Conservation (phyloP, 2,113 vertebrate genomes). For the Rostratula benghalensis region DNA sequence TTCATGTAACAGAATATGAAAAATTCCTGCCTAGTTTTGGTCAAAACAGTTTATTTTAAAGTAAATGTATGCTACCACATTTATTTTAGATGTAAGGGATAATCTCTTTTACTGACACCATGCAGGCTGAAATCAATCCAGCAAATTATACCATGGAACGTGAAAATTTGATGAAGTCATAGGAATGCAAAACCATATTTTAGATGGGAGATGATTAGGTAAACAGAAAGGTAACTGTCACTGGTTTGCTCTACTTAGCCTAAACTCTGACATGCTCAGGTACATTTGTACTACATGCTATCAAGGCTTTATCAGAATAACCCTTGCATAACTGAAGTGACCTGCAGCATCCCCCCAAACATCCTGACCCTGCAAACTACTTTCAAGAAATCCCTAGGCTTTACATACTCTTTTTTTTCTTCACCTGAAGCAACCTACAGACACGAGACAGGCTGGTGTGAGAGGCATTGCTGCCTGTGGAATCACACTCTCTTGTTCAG, state of each 20-base stretch:
- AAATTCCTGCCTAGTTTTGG: slow-evolving; percentile 4
- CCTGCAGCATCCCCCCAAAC: not conserved
- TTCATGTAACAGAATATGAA: not conserved
- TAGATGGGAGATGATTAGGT: not conserved
- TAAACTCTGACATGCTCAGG: not conserved
- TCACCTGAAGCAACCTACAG: not conserved
- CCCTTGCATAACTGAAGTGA: not conserved
- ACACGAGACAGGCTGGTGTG: not conserved
- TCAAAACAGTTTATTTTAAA: slow-evolving; percentile 27
- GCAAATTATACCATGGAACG: not conserved
- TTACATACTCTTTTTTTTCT: not conserved
- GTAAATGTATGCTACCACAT: not conserved
- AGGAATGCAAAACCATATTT: not conserved
- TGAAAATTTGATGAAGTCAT: not conserved
- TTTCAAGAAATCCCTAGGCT: not conserved
- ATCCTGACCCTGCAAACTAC: not conserved
- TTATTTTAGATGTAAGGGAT: not conserved
- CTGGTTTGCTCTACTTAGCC: not conserved
- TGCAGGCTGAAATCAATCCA: not conserved
- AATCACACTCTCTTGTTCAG: rapidly evolving
- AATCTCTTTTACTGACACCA: not conserved
- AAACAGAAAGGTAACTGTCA: not conserved
- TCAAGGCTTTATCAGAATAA: not conserved
- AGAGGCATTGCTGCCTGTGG: not conserved
- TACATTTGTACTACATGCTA: not conserved